These are phyloP conservation scores for Chalcosyrphus nemorum DNA, from an alignment of 2,888 invertebrate genomes.

Conservation along the genomic window DNA sequence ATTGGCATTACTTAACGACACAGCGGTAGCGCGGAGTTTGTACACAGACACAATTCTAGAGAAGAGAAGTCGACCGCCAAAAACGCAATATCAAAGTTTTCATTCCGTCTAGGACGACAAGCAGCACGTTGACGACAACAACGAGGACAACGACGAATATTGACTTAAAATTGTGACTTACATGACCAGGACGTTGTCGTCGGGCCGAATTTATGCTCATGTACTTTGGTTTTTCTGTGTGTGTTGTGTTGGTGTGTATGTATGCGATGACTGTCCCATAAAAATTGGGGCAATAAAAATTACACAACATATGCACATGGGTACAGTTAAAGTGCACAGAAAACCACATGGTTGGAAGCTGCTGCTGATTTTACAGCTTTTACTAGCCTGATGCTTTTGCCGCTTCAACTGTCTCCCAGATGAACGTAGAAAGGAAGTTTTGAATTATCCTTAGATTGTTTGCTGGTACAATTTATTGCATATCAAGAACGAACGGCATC, in stretches of 20 bases:
- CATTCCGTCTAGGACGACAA: conserved; percentile 25
- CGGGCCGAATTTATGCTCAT: conserved; percentile 5
- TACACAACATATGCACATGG: conserved; percentile 42
- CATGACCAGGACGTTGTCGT: conserved; percentile 7
- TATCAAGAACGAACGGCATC: conserved; percentile 19
- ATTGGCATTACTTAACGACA: conserved; percentile 42
- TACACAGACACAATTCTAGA: neutral
- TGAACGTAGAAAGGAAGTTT: conserved; percentile 13
- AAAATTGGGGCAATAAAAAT: conserved; percentile 46
- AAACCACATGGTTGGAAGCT: conserved; percentile 15
- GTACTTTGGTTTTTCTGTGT: too few relatives aligned
- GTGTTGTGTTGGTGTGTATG: neutral
- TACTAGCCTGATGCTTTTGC: conserved; percentile 6
- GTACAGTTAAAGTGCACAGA: conserved; percentile 37
- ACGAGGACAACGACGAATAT: conserved; percentile 31
- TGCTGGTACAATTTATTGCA: conserved; percentile 34
- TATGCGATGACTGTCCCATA: conserved; percentile 31
- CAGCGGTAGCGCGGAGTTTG: conserved; percentile 17
- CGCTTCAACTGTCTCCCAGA: conserved; percentile 16
- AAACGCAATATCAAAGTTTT: conserved; percentile 37
- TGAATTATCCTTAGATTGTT: conserved; percentile 41
- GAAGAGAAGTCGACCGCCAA: conserved; percentile 26
- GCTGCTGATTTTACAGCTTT: neutral
- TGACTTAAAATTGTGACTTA: conserved; percentile 47
- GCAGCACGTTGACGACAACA: conserved; percentile 21